phyloP scores from a whole-genome alignment of 2,113 vertebrate genomes.

The Embiotoca jacksoni region DNA sequence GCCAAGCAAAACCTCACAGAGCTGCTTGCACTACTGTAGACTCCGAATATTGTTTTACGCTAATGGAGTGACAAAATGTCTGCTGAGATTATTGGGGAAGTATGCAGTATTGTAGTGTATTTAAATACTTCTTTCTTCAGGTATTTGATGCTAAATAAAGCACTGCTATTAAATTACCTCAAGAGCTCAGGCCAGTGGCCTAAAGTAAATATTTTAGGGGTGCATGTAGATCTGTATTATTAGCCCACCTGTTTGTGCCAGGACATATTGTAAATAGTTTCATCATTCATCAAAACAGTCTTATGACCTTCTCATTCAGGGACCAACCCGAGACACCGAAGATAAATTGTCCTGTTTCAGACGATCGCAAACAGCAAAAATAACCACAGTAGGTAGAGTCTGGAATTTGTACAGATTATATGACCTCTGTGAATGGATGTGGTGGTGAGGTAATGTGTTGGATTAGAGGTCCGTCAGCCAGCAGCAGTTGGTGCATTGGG shows the following conservation, averaged over 20 bases:
- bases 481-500: slow-evolving; percentile 37
- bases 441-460: slow-evolving; percentile 45
- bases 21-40: too few species aligned
- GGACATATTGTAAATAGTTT: slow-evolving; percentile 34
- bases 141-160: not conserved
- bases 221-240: not conserved
- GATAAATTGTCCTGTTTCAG: slow-evolving; percentile 33
- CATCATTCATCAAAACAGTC: not conserved
- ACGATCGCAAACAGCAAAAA: slow-evolving; percentile 8
- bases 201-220: too few species aligned
- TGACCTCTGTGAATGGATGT: slow-evolving; percentile 17
- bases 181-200: too few species aligned
- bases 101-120: too few species aligned
- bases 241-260: not conserved
- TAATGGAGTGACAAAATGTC: too few species aligned
- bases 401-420: slow-evolving; percentile 21
- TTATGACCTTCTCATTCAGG: slow-evolving; percentile 5
- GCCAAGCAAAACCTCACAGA: too few species aligned
- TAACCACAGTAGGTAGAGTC: not conserved
- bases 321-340: slow-evolving; percentile 1
- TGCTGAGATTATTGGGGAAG: too few species aligned
- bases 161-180: not conserved
- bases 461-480: slow-evolving; percentile 31
- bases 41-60: too few species aligned
- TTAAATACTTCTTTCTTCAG: not conserved